Evolutionary conservation across 2,888 invertebrate species (phyloP).

Genomic region (Eupithecia inturbata): DNA sequence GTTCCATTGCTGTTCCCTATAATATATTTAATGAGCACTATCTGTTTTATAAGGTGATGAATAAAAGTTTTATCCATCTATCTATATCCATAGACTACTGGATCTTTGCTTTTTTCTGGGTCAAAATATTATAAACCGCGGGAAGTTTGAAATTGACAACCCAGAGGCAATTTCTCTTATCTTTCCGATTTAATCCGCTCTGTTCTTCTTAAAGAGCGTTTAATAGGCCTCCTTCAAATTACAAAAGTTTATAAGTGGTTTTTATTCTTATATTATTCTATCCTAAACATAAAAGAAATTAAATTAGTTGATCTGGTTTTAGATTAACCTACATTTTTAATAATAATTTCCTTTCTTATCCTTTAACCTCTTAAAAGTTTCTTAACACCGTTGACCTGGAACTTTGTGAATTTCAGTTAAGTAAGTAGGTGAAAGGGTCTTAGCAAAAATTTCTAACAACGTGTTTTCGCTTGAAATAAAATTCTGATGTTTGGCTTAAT

Average conservation of each 20-base stretch:
- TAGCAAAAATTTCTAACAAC: conserved; percentile 17
- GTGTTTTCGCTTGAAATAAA: background rate
- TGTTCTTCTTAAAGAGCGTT: conserved; percentile 3
- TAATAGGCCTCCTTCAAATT: conserved; percentile 6
- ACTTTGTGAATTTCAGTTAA: conserved; percentile 46
- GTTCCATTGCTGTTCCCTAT: no score
- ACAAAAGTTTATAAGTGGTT: conserved; percentile 4
- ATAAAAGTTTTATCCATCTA: no score
- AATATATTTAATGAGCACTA: no score
- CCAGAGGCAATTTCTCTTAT: background rate
- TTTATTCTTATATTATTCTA: background rate
- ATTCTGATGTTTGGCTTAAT: background rate
- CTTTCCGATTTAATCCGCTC: background rate
- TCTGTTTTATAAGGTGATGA: no score
- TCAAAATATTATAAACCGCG: background rate
- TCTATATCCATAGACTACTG: no score
- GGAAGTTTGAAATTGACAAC: background rate
- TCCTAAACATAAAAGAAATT: conserved; percentile 6
- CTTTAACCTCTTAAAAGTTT: conserved; percentile 38
- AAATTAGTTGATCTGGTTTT: conserved; percentile 28
- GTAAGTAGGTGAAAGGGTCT: conserved; percentile 29
- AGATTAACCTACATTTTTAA: conserved; percentile 25
- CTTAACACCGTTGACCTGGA: conserved; percentile 44
- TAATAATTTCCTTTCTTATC: conserved; percentile 37
- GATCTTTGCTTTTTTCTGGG: background rate